These are phyloP conservation scores for Cartodere bifasciata DNA, from an alignment of 2,888 invertebrate genomes.

Conservation along the genomic window DNA sequence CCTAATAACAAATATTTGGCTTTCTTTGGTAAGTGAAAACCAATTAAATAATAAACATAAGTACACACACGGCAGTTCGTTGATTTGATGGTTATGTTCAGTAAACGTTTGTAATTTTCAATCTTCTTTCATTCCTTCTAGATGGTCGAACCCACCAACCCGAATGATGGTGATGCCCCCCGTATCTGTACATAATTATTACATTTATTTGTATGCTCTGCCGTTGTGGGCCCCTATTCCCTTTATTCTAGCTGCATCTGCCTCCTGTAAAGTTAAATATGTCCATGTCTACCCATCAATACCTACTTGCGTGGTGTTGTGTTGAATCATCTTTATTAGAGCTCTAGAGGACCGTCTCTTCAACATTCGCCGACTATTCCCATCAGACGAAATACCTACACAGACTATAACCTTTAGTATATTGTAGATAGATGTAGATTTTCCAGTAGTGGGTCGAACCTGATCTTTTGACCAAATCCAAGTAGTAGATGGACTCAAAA, in stretches of 20 bases:
- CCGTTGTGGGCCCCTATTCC: constrained; percentile 20
- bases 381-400: too few species aligned
- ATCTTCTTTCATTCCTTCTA: constrained; percentile 27
- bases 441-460: too few species aligned
- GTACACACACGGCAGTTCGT: constrained; percentile 36
- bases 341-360: too few species aligned
- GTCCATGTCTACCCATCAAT: too few species aligned
- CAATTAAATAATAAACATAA: constrained; percentile 34
- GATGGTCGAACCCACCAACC: constrained; percentile 24
- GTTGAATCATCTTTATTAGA: too few species aligned
- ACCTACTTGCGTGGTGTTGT: constrained; percentile 11
- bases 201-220: constrained; percentile 19
- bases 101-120: constrained; percentile 24
- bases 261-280: constrained; percentile 29
- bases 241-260: constrained; percentile 23
- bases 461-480: too few species aligned
- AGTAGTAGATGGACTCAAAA: too few species aligned
- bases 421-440: too few species aligned
- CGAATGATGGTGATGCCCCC: constrained; percentile 26
- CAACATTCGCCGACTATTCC: too few species aligned
- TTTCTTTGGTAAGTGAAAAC: constrained; percentile 80
- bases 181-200: constrained; percentile 23
- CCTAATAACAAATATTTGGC: constrained; percentile 90
- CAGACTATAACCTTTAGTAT: too few species aligned
- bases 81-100: constrained; percentile 27